Percentiles rank a stretch among this genome's conserved stretches.
phyloP scores from a whole-genome alignment of 2,888 invertebrate species.

The Agriotes lineatus region DNA sequence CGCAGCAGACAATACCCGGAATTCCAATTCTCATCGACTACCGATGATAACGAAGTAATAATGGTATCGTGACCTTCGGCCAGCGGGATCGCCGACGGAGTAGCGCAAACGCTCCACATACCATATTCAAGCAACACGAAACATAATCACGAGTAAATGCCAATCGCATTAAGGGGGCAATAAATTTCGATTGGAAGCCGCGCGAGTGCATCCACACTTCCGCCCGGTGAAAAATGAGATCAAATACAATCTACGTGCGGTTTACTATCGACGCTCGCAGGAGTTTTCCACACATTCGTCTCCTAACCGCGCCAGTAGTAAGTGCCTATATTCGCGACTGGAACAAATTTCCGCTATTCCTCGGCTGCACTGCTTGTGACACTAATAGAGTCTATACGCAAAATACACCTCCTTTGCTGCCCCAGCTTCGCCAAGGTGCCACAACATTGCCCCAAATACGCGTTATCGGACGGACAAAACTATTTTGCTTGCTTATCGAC shows the following conservation, averaged over 20 bases:
- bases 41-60: slow-evolving; percentile 49
- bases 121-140: slow-evolving; percentile 38
- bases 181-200: slow-evolving; percentile 42
- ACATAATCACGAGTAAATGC: slow-evolving; percentile 44
- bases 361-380: slow-evolving; percentile 56
- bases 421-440: slow-evolving; percentile 32
- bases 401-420: slow-evolving; percentile 54
- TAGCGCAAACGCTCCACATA: slow-evolving; percentile 45
- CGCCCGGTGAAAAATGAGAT: slow-evolving; percentile 57
- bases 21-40: slow-evolving; percentile 45
- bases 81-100: slow-evolving; percentile 35
- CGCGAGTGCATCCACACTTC: slow-evolving; percentile 46
- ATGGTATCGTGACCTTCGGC: slow-evolving; percentile 46
- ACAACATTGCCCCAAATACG: slow-evolving; percentile 29
- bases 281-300: slow-evolving; percentile 49
- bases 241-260: slow-evolving; percentile 58
- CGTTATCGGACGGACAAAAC: too few species aligned
- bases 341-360: slow-evolving; percentile 58
- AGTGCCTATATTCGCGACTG: slow-evolving; percentile 51
- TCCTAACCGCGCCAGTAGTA: slow-evolving; percentile 44
- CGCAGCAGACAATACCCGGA: slow-evolving; percentile 43
- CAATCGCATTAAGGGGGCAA: slow-evolving; percentile 44
- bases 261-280: slow-evolving; percentile 53
- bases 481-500: too few species aligned
- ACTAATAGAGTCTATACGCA: slow-evolving; percentile 58